Conservation (phyloP, 2,888 invertebrate species). For the Aphodius sticticus region DNA sequence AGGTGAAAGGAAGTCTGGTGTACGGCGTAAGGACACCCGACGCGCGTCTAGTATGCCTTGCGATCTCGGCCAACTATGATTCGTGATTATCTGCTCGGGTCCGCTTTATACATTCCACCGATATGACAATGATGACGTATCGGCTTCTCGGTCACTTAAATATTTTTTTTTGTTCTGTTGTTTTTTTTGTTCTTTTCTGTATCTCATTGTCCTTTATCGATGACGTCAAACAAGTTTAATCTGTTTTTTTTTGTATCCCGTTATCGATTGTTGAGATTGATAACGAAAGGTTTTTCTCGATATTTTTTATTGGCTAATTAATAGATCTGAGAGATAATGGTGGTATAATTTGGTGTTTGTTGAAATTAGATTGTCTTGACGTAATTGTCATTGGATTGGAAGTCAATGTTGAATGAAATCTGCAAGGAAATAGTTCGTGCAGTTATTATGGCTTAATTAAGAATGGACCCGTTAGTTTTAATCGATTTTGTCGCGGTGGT, state of each 20-base stretch:
- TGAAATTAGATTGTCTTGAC: background rate
- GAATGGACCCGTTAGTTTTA: background rate
- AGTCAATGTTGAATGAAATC: background rate
- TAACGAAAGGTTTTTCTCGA: background rate
- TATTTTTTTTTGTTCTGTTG: too few species aligned
- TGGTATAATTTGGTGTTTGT: background rate
- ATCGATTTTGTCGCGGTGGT: background rate
- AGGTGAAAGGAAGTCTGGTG: background rate
- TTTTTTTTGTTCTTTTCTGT: too few species aligned
- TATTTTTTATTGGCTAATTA: background rate
- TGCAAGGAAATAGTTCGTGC: background rate
- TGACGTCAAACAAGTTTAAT: background rate
- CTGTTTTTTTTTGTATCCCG: background rate
- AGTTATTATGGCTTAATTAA: background rate
- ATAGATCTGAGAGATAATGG: background rate
- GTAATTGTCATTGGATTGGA: background rate
- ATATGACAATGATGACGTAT: background rate
- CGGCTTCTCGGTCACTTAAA: too few species aligned
- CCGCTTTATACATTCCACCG: background rate
- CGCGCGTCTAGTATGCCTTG: background rate
- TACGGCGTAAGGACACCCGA: background rate
- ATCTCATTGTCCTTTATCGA: background rate
- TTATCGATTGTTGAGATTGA: background rate
- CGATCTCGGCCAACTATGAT: background rate
- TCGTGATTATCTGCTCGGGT: background rate